Evolutionary conservation across 2,113 vertebrate genomes (phyloP), one percentile per base, ranked within the genome.

Genomic region (Thinocorus orbignyianus): DNA sequence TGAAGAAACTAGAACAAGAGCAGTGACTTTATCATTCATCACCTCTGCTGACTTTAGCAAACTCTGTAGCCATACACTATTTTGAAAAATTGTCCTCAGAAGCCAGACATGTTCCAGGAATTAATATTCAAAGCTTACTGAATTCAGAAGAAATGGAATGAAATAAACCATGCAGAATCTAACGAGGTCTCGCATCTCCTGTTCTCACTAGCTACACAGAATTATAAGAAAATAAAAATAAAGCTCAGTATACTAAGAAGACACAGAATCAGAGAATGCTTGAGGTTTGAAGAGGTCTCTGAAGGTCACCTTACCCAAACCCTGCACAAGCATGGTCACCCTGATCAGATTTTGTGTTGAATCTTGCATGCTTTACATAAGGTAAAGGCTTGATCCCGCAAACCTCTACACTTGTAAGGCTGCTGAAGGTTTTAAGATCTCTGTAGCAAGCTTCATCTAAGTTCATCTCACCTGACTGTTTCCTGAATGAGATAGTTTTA

Each of bases 281-380:
- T 74, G 72, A 79, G 24, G n/a, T 4, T 49, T 28, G 61, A 70
- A 42, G 54, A 64, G 37, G 30, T 44, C 60, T 51, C 69, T 39
- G n/a, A 69, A 62, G 7, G 37, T 52, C 22, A 33, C 33, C 49
- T 44, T 71, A 57, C 9, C 14, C 37, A 44, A 58, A 0, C 8
- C 11, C 3, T 9, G 20, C 35, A 55, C 68, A 65, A 33, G 24
- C 24, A 90, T 22, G 19, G 33, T 66, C 62, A 77, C 17, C 41
- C 57, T 12, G 41, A 71, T 25, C 41, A 71, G 12, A 10, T 71
- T 51, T 82, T 37, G 17, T 11, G 11, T 31, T 66, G 23, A 76
- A n/a, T 39, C 11, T 71, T 17, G 24, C 0, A 0, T 35, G 16
- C 13, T 10, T 54, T 12, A 35, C 17, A n/a, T 23, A 23, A 4